Evolutionary conservation across 2,888 invertebrate species (phyloP).

Genomic region (Drosophila lutescens): DNA sequence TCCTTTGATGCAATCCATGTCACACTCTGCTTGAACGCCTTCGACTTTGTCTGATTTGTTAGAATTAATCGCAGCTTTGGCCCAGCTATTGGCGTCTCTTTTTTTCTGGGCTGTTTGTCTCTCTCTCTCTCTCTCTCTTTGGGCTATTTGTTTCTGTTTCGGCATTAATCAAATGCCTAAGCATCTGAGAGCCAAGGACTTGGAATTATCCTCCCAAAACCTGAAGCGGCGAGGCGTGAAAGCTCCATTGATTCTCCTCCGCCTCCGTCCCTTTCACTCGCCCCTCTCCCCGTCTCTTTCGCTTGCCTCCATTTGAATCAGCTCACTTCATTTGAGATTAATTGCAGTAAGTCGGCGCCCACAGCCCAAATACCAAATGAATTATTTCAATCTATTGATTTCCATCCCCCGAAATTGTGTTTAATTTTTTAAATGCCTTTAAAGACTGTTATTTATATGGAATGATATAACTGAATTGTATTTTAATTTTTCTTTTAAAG

Average conservation of each 20-base stretch:
- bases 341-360: conserved; percentile 31
- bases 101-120: conserved; percentile 5
- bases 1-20: conserved; percentile 14
- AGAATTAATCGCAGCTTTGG: conserved; percentile 29
- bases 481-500: background rate
- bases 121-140: conserved; percentile 2
- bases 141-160: conserved; percentile 15
- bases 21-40: conserved; percentile 17
- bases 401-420: background rate
- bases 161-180: conserved; percentile 44
- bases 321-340: conserved; percentile 41
- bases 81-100: conserved; percentile 6
- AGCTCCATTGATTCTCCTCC: conserved; percentile 17
- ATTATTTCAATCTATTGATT: conserved; percentile 65
- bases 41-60: conserved; percentile 4
- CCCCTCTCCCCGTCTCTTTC: background rate
- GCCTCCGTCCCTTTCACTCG: background rate
- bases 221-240: conserved; percentile 37
- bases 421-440: background rate
- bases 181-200: conserved; percentile 8
- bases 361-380: conserved; percentile 41
- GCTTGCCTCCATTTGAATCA: conserved; percentile 21
- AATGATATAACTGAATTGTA: no score
- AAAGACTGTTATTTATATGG: background rate
- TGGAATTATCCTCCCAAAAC: conserved; percentile 25